Evolutionary conservation across 2,797 vertebrate species (phyloP), one percentile per base, ranked within the genome.

Genomic region (Zalophus californianus): DNA sequence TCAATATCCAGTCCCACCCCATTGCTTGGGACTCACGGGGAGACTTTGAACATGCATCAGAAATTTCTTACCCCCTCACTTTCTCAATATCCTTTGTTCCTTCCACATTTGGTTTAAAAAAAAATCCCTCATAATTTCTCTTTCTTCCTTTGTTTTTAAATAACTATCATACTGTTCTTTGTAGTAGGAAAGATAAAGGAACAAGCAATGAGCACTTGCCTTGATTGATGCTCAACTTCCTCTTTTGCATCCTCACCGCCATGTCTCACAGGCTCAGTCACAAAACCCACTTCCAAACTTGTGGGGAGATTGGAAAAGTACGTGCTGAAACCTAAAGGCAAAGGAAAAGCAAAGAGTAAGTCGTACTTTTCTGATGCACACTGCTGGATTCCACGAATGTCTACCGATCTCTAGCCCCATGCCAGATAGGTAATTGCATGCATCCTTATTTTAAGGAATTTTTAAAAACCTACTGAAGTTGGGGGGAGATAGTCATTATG

Each of bases 261-360:
- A 2, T 3, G 20, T 86, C 41, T 88, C 29, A 27, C 8, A 84
- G 38, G 15, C 44, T n/a, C 29, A 44, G 14, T 27, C 18, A 27
- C 35, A 89, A 86, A 64, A 77, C 50, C 60, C 29, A 18, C 3
- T 70, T 86, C 52, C 73, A 80, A 21, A 70, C 32, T 23, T 38
- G 52, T 29, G 68, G 38, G 3, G 16, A 83, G 15, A 82, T 73
- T 1, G 44, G 25, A 66, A 78, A 29, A 25, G 27, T 12, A 27
- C 0, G 0, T 25, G 52, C 44, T 77, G 73, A 85, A 82, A 91
- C 20, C 52, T 84, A 20, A 89, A 82, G 18, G 23, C 35, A 75
- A 88, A 85, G 32, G 27, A 80, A 88, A n/a, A 82, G 12, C 5
- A 38, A 73, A 75, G 52, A 2, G 25, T 72, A 91, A 85, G 88